Evolutionary conservation across 1,140 invertebrate genomes (phyloP).

Genomic region (Diabrotica virgifera): DNA sequence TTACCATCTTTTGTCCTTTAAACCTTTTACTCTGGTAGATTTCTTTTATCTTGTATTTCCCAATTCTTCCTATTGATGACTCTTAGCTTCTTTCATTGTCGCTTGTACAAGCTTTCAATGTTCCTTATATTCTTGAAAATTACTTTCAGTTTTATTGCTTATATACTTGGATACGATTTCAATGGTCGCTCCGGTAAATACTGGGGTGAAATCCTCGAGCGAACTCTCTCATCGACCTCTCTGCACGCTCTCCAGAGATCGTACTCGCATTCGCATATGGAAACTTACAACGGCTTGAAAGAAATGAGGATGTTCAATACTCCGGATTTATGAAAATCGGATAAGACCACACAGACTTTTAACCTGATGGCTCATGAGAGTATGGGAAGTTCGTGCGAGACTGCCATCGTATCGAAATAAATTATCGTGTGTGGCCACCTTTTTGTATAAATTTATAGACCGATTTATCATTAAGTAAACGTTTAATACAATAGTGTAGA

Average conservation of each 20-base stretch:
- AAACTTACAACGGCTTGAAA: constrained; percentile 41
- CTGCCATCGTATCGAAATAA: constrained; percentile 40
- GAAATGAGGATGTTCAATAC: constrained; percentile 41
- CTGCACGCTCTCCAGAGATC: constrained; percentile 59
- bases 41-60: too few species aligned
- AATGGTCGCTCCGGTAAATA: constrained; percentile 72
- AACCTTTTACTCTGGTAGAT: too few species aligned
- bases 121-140: too few species aligned
- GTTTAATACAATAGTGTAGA: too few species aligned
- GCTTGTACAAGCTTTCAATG: too few species aligned
- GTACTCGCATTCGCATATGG: constrained; percentile 35
- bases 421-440: constrained; percentile 1
- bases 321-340: constrained; percentile 47
- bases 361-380: constrained; percentile 34
- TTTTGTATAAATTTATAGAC: too few species aligned
- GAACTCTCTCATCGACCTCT: constrained; percentile 66
- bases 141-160: too few species aligned
- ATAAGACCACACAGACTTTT: constrained; percentile 48
- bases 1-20: too few species aligned
- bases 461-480: too few species aligned
- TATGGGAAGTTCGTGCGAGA: constrained; percentile 44
- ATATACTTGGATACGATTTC: too few species aligned
- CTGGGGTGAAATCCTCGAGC: constrained; percentile 72
- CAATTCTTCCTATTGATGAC: too few species aligned
- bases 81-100: too few species aligned